These are phyloP conservation scores for zebrafish (Danio rerio) DNA, from an alignment of 2,113 vertebrate species.

Conservation along the genomic window GRCz12tu NC_133189.1:58175001-58175500, in stretches of 20 bases:
- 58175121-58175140: slow-evolving; percentile 68
- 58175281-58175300: slow-evolving; percentile 74
- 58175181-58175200: slow-evolving; percentile 77
- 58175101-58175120: slow-evolving; percentile 53
- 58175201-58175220: slow-evolving; percentile 77
- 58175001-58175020: slow-evolving; percentile 52
- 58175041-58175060: slow-evolving; percentile 74
- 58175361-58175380: no score
- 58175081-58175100: no score
- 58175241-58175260: slow-evolving; percentile 5
- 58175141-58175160: slow-evolving; percentile 63
- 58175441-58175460: no score
- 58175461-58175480: no score
- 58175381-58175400: no score
- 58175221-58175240: slow-evolving; percentile 74
- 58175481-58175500: no score
- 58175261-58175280: slow-evolving; percentile 65
- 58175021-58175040: slow-evolving; percentile 59
- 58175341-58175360: no score
- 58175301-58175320: slow-evolving; percentile 23
- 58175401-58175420: no score
- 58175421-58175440: no score
- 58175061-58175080: slow-evolving; percentile 57
- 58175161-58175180: slow-evolving; percentile 71
- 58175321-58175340: no score